A percentile compares a stretch with the other conserved stretches of the same genome.
Evolutionary conservation across 2,888 invertebrate species (phyloP).

Genomic region (Pristionchus arcanus): DNA sequence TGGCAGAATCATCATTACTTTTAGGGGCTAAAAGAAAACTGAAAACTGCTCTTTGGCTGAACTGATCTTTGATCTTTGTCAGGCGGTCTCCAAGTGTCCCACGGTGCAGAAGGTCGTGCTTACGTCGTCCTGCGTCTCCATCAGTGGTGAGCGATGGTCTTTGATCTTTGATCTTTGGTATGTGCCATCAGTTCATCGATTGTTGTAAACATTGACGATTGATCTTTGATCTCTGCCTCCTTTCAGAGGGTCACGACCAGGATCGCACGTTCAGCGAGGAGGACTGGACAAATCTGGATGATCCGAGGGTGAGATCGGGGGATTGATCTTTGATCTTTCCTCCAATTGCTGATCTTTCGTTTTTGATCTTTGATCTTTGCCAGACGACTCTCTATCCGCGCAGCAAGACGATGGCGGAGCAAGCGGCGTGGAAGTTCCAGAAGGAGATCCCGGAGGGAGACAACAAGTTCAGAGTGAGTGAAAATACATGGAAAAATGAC

Average conservation of each 20-base stretch:
- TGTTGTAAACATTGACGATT: too few relatives aligned
- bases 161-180: not conserved
- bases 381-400: slow-evolving; percentile 70
- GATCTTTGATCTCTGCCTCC: not conserved
- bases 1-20: too few relatives aligned
- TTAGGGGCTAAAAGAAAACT: too few relatives aligned
- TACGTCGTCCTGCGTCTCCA: slow-evolving; percentile 82
- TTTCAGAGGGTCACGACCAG: slow-evolving; percentile 75
- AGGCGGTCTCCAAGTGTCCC: slow-evolving; percentile 82
- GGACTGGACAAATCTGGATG: slow-evolving; percentile 73
- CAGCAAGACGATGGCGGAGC: slow-evolving; percentile 82
- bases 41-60: not conserved
- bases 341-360: not conserved
- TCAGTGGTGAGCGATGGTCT: slow-evolving; percentile 75
- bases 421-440: slow-evolving; percentile 83
- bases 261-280: slow-evolving; percentile 72
- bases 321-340: slow-evolving; percentile 8
- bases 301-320: slow-evolving; percentile 26
- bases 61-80: slow-evolving; percentile 66
- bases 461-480: slow-evolving; percentile 52
- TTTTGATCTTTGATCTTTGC: not conserved
- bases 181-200: too few relatives aligned
- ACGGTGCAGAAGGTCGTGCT: slow-evolving; percentile 82
- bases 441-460: slow-evolving; percentile 34
- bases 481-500: not conserved